Base-by-base conservation (phyloP, 1,140 invertebrate species). In the Mizuhopecten yessoensis region DNA sequence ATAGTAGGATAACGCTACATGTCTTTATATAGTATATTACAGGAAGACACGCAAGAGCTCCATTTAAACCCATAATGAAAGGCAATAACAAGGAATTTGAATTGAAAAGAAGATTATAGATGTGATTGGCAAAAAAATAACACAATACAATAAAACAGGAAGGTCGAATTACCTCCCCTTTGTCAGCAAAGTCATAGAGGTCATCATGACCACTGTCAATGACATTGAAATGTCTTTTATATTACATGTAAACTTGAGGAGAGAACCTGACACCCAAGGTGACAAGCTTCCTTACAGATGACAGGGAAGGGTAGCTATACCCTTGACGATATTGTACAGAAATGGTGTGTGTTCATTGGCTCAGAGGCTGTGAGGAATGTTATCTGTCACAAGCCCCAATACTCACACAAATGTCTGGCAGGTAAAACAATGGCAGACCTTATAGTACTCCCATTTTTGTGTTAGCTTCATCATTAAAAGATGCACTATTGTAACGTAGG, bases 141-240 rank as follows among this genome's bases (percentile, higher is more conserved):
- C 57, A 75, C 57, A n/a, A 29, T 75, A n/a, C 11, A 75, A 75
- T 75, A 75, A 75, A 5, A 75, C 29, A 5, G 29, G 1, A n/a
- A n/a, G 23, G 7, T 75, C 57, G 29, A 75, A 29, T 75, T 75
- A 75, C 57, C n/a, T 75, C 57, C 57, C 57, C 57, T 75, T 75
- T 29, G 2, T n/a, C 23, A 2, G 11, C 20, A 75, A 75, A n/a
- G 57, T 75, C n/a, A 75, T 3, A 29, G 57, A 75, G 57, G 57
- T 75, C 17, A n/a, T n/a, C 57, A 75, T 75, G 57, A 75, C 57
- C 57, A 75, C 57, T 75, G 57, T 75, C 57, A 75, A 29, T 75
- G 57, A 75, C 57, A 75, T 75, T 75, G 57, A 75, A 75, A 75
- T 75, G 57, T 75, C 57, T 75, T 75, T 75, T 75, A 9, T 75